These are phyloP conservation scores for Synergus itoensis DNA, from an alignment of 2,888 invertebrate genomes.

Conservation along the genomic window DNA sequence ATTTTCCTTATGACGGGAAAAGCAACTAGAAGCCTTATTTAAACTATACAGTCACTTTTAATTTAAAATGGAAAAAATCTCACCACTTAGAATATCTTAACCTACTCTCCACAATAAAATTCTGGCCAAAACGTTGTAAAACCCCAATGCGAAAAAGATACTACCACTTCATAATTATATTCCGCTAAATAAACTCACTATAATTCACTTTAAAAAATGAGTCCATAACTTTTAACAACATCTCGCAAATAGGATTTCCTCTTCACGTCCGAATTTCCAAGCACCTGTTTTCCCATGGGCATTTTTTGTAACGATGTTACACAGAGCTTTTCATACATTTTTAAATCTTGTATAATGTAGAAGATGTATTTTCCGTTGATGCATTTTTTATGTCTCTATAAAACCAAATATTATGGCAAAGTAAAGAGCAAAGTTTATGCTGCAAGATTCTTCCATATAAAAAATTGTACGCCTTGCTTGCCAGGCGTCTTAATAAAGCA, in stretches of 20 bases:
- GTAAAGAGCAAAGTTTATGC: conserved; percentile 14
- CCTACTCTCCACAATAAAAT: background rate
- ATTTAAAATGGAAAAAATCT: background rate
- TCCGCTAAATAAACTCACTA: background rate
- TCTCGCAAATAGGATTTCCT: conserved; percentile 32
- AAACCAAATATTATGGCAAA: conserved; percentile 16
- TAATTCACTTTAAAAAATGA: conserved; percentile 22
- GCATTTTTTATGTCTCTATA: conserved; percentile 17
- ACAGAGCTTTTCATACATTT: conserved; percentile 28
- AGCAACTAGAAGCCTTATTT: background rate
- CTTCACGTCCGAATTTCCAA: conserved; percentile 22
- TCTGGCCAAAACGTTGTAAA: background rate
- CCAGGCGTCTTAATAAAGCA: background rate
- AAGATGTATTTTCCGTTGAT: conserved; percentile 15
- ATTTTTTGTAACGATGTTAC: conserved; percentile 31
- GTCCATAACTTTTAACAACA: conserved; percentile 32
- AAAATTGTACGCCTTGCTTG: background rate
- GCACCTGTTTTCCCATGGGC: conserved; percentile 14
- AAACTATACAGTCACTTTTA: background rate
- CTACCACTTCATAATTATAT: conserved; percentile 9
- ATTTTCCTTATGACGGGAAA: background rate
- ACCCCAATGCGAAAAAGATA: background rate
- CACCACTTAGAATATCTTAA: background rate
- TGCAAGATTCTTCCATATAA: background rate
- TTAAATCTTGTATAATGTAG: conserved; percentile 20